Evolutionary conservation across 2,113 vertebrate genomes (phyloP), one percentile per base, ranked within the genome.

Genomic region (Hirundichthys speculiger): DNA sequence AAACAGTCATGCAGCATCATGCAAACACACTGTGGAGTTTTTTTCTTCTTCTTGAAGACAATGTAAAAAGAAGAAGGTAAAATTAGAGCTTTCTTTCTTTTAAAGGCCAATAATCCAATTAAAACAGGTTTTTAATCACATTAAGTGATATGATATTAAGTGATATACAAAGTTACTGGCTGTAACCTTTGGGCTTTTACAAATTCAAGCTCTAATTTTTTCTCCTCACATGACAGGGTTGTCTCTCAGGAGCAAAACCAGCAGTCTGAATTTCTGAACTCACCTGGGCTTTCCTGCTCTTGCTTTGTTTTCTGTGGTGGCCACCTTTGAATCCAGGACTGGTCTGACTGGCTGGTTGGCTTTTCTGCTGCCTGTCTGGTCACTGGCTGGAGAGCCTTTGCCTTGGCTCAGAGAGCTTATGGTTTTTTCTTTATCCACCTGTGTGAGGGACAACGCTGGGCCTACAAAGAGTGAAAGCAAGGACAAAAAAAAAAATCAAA

Each of bases 271-370:
- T 58, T 1, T 56, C 4, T 64, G 53, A 63, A 13, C 88, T 86
- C 83, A 91, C 90, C 88, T 87, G 73, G 24, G 68, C 15, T 13
- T 56, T 16, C 14, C 38, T 38, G 70, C 12, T 8, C 79, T 69
- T 5, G 69, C 47, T 64, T 74, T 80, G 48, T 39, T 71, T 47
- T 75, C 74, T 20, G 48, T 15, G 24, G 52, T 13, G 40, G 42
- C 42, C 24, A 20, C 19, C 50, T 61, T 69, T 18, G 69, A 58
- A 20, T 50, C 65, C 38, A 54, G 73, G 6, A 48, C 53, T 13
- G 67, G 40, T 49, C 27, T 50, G 45, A 64, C 1, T 13, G 53
- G 24, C 50, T 71, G 80, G 27, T 41, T 74, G 10, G 82, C 48
- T 15, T 41, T 73, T 47, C 47, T 64, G 77, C 82, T 70, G 68